Percentiles rank a stretch among this genome's conserved stretches.
Evolutionary conservation across 2,797 vertebrate species (phyloP).

Genomic region (Varecia variegata): DNA sequence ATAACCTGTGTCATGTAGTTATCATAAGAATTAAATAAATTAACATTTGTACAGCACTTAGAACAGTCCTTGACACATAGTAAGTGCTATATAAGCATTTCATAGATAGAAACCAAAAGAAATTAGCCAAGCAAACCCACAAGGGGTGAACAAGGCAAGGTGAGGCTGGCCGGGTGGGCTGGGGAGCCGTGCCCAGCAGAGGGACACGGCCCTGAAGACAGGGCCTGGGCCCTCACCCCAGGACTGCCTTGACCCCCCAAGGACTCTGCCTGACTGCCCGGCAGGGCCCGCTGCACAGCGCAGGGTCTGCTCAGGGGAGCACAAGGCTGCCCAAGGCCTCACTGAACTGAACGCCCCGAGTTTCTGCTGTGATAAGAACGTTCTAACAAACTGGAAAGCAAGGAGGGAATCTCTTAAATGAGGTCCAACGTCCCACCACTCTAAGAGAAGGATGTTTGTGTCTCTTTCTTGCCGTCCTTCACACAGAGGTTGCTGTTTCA

Average conservation of each 20-base stretch:
- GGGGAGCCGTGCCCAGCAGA: neutral
- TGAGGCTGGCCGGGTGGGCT: neutral
- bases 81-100: neutral
- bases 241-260: neutral
- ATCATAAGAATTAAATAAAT: neutral
- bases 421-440: neutral
- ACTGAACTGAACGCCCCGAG: neutral
- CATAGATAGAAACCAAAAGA: constrained; percentile 1
- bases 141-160: neutral
- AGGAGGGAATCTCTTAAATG: neutral
- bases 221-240: neutral
- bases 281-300: neutral
- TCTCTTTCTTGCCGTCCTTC: neutral
- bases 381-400: neutral
- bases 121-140: neutral
- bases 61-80: neutral
- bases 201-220: neutral
- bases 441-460: neutral
- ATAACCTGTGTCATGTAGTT: neutral
- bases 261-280: neutral
- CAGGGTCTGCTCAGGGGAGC: neutral
- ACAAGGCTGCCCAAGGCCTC: neutral
- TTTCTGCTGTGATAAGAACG: neutral
- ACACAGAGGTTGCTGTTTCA: neutral
- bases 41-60: neutral